phyloP scores from a whole-genome alignment of 2,888 invertebrate species.

The Argynnis bischoffii region DNA sequence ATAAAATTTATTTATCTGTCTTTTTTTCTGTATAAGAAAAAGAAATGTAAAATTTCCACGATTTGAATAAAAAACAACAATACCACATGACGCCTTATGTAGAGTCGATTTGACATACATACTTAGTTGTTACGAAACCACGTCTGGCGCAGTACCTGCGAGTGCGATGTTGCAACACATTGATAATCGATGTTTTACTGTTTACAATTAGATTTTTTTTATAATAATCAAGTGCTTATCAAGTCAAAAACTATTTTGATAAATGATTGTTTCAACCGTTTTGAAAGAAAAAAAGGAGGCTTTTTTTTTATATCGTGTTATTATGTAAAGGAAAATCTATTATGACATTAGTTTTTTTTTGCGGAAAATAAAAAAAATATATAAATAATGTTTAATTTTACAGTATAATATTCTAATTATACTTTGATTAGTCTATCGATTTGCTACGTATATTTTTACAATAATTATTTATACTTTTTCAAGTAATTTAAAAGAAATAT shows the following conservation, averaged over 20 bases:
- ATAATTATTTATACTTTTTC: too few relatives aligned
- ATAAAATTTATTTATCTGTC: too few relatives aligned
- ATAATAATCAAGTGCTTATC: slow-evolving; percentile 8
- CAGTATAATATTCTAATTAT: too few relatives aligned
- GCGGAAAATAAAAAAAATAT: too few relatives aligned
- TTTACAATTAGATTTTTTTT: slow-evolving; percentile 40
- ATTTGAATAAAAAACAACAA: slow-evolving; percentile 27
- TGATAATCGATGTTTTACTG: slow-evolving; percentile 20
- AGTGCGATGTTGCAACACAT: slow-evolving; percentile 20
- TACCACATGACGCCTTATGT: slow-evolving; percentile 53
- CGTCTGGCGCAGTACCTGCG: slow-evolving; percentile 54
- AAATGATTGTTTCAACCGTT: background rate
- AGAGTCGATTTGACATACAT: slow-evolving; percentile 64
- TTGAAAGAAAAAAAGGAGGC: background rate
- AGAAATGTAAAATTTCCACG: background rate
- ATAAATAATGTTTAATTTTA: too few relatives aligned
- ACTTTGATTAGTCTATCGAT: too few relatives aligned
- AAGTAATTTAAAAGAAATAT: too few relatives aligned
- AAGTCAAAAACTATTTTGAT: background rate
- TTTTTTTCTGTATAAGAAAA: too few relatives aligned
- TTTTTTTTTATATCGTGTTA: too few relatives aligned
- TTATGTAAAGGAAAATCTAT: too few relatives aligned
- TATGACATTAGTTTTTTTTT: too few relatives aligned
- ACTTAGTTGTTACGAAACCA: slow-evolving; percentile 66
- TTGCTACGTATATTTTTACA: too few relatives aligned